A percentile compares a stretch with the other conserved stretches of the same genome.
Conservation (phyloP, 2,888 invertebrate species). For the Xiphydria camelus region DNA sequence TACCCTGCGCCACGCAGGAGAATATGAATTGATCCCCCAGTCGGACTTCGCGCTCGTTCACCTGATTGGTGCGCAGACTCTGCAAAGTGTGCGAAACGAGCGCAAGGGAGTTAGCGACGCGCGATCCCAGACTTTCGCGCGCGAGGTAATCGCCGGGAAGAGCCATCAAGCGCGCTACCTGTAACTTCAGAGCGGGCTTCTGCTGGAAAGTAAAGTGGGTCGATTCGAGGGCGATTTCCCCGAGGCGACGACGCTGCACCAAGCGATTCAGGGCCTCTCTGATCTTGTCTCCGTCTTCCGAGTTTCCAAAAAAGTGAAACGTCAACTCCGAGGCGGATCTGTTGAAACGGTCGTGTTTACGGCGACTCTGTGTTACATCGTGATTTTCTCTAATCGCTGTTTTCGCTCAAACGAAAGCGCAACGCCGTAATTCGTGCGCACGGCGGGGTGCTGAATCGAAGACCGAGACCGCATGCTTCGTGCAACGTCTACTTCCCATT, state of each 20-base stretch:
- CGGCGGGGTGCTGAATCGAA: too few relatives aligned
- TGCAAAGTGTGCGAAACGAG: slow-evolving; percentile 31
- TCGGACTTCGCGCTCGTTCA: slow-evolving; percentile 60
- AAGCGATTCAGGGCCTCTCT: slow-evolving; percentile 63
- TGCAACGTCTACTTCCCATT: too few relatives aligned
- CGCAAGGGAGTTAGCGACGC: too few relatives aligned
- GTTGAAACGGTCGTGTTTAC: not conserved
- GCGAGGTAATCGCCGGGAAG: too few relatives aligned
- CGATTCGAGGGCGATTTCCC: slow-evolving; percentile 66
- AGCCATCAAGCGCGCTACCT: too few relatives aligned
- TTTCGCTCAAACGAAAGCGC: too few relatives aligned
- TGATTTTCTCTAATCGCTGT: too few relatives aligned
- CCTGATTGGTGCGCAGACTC: slow-evolving; percentile 50
- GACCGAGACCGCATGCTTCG: too few relatives aligned
- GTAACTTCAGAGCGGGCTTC: slow-evolving; percentile 71
- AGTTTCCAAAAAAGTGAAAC: slow-evolving; percentile 59
- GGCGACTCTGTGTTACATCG: too few relatives aligned
- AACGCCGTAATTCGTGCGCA: too few relatives aligned
- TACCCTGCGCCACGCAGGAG: slow-evolving; percentile 78
- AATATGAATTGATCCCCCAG: slow-evolving; percentile 78
- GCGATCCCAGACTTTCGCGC: too few relatives aligned
- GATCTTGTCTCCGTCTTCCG: slow-evolving; percentile 61
- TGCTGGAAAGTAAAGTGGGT: slow-evolving; percentile 72
- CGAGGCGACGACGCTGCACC: slow-evolving; percentile 65
- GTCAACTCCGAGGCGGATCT: slow-evolving; percentile 53